Base-by-base conservation (phyloP, 2,888 invertebrate genomes). In the Melitaea athalia region DNA sequence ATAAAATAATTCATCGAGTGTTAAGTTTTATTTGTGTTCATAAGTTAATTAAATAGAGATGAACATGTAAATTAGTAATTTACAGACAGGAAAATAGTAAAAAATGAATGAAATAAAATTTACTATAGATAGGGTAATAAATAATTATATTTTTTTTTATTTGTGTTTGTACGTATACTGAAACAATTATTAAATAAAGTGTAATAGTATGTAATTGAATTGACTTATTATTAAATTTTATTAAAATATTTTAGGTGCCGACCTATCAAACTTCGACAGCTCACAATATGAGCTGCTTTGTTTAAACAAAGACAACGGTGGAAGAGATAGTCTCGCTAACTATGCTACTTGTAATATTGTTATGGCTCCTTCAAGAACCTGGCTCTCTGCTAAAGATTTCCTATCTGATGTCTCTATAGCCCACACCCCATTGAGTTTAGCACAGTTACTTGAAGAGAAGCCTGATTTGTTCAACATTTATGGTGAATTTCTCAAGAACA, bases 381-480 rank as follows among this genome's bases (percentile, higher is more conserved):
- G 94, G 83, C 74, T 94, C 4, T 89, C 92, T 0, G 88, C 89
- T 12, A 94, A 93, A 72, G 87, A 89, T 66, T 85, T 85, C 72
- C 85, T 93, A 5, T 88, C 93, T 0, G 89, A 93, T 52, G 95
- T 95, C n/a, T 95, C 95, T 70, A 93, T 95, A 65, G 94, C 94
- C 6, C 94, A 95, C 78, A 94, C 95, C 1, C 89, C 95, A 15
- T 78, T 95, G 50, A 93, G 94, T 57, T 88, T 94, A 6, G 94
- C 94, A 5, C 81, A 93, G 10, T 80, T 94, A 5, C 93, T 95
- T 76, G 89, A 92, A 31, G 83, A 92, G 17, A 91, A 93, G 71
- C 93, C 93, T 0, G 94, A 95, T 74, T 85, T 95, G 8, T 94
- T 96, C 78, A 94, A 94, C 71, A 91, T 96, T 62, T 96, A 95